These are phyloP conservation scores for Aphidius colemani DNA, from an alignment of 2,888 invertebrate species.

Conservation along the genomic window DNA sequence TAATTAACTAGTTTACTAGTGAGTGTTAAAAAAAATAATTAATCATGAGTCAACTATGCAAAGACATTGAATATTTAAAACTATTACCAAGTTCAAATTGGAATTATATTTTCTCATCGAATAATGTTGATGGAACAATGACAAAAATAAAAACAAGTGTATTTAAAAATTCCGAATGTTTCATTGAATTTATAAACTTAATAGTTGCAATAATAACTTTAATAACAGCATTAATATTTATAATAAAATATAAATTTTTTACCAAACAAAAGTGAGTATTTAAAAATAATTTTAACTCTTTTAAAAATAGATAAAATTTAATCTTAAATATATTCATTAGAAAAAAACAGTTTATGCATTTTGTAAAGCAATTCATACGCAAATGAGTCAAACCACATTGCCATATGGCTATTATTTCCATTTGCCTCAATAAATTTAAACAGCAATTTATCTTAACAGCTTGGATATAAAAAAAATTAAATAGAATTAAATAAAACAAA, in stretches of 20 bases:
- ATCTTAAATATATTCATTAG: too few relatives aligned
- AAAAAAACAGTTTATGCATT: too few relatives aligned
- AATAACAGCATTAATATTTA: constrained; percentile 30
- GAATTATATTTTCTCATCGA: constrained; percentile 40
- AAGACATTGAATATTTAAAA: constrained; percentile 36
- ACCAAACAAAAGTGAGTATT: constrained; percentile 36
- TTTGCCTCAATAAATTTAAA: too few relatives aligned
- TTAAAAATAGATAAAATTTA: background rate
- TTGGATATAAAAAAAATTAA: too few relatives aligned
- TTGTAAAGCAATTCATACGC: too few relatives aligned
- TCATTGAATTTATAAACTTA: constrained; percentile 42
- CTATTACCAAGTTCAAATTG: constrained; percentile 37
- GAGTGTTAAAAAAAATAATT: background rate
- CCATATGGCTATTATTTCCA: background rate
- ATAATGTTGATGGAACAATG: constrained; percentile 39
- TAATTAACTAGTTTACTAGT: background rate
- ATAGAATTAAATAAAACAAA: too few relatives aligned
- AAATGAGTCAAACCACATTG: constrained; percentile 22
- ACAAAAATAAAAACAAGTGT: constrained; percentile 35
- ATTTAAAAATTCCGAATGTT: constrained; percentile 36
- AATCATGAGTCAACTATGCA: constrained; percentile 18
- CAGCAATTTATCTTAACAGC: too few relatives aligned
- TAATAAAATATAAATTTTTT: constrained; percentile 37
- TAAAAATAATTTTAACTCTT: background rate
- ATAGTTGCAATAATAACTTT: constrained; percentile 31